Percentiles rank a stretch among this genome's conserved stretches.
phyloP scores from a whole-genome alignment of 2,113 vertebrate genomes.

The Falco punctatus region DNA sequence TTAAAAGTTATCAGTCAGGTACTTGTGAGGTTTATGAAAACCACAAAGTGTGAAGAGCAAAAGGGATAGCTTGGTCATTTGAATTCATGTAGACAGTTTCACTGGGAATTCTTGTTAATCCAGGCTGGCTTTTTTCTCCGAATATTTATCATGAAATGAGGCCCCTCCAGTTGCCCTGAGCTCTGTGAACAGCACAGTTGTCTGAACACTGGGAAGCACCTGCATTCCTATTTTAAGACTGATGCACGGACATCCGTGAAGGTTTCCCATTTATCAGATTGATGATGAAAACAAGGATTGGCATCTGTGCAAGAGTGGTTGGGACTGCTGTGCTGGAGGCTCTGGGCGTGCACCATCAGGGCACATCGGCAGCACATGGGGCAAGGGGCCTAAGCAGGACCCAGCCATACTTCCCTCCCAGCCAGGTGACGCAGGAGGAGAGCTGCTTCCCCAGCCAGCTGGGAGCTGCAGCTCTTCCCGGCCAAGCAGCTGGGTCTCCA shows the following conservation, averaged over 20 bases:
- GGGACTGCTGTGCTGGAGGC: background rate
- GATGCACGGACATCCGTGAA: background rate
- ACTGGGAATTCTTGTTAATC: background rate
- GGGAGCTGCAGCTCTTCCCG: background rate
- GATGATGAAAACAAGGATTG: background rate
- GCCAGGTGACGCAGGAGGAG: background rate
- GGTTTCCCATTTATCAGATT: background rate
- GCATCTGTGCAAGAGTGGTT: background rate
- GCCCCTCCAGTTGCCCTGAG: background rate
- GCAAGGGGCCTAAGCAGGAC: background rate
- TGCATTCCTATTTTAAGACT: background rate
- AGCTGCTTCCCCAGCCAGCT: background rate
- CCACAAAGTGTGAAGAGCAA: background rate
- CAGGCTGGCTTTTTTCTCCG: background rate
- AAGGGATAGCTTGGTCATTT: background rate
- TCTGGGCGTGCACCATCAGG: background rate
- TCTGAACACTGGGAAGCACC: background rate
- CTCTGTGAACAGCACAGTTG: background rate
- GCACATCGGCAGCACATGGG: accelerated
- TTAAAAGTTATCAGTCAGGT: background rate
- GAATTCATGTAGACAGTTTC: background rate
- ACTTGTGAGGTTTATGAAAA: background rate
- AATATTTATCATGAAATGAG: background rate
- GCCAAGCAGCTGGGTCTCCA: accelerated
- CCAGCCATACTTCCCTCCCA: background rate